A percentile compares a stretch with the other conserved stretches of the same genome.
phyloP scores from a whole-genome alignment of 2,113 vertebrate species.

The Promerops cafer region DNA sequence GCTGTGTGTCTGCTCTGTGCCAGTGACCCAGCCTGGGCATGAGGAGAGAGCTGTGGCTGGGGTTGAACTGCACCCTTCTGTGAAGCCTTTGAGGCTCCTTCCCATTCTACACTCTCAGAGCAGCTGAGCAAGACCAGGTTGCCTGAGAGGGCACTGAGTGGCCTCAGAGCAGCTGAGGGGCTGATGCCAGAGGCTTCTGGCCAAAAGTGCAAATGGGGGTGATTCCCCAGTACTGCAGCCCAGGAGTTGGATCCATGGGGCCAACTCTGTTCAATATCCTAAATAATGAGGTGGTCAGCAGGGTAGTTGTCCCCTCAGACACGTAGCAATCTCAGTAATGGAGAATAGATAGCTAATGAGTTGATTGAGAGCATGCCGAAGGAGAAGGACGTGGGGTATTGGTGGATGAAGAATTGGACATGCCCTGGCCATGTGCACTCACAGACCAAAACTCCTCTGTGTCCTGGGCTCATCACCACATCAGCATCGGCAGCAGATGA shows the following conservation, averaged over 20 bases:
- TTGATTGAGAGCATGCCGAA: background rate
- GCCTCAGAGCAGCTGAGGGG: background rate
- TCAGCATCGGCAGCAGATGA: background rate
- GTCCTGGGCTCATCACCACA: accelerated
- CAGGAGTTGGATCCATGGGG: accelerated
- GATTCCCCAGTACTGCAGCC: background rate
- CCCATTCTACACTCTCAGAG: background rate
- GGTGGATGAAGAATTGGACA: background rate
- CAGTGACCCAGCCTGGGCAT: background rate
- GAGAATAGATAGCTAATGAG: no score
- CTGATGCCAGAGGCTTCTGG: background rate
- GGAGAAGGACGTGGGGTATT: background rate
- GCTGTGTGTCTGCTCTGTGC: background rate
- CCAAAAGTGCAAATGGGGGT: background rate
- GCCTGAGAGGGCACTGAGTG: background rate
- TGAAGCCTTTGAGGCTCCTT: background rate
- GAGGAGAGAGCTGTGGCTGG: background rate
- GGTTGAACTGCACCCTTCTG: background rate
- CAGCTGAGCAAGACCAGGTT: accelerated
- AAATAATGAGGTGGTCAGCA: background rate
- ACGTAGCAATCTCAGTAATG: accelerated
- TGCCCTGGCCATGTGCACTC: background rate
- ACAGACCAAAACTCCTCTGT: accelerated
- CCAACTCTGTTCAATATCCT: no score
- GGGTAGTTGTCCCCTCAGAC: background rate